Evolutionary conservation across 2,797 vertebrate genomes (phyloP).

Genomic region (Chrosomus eos): DNA sequence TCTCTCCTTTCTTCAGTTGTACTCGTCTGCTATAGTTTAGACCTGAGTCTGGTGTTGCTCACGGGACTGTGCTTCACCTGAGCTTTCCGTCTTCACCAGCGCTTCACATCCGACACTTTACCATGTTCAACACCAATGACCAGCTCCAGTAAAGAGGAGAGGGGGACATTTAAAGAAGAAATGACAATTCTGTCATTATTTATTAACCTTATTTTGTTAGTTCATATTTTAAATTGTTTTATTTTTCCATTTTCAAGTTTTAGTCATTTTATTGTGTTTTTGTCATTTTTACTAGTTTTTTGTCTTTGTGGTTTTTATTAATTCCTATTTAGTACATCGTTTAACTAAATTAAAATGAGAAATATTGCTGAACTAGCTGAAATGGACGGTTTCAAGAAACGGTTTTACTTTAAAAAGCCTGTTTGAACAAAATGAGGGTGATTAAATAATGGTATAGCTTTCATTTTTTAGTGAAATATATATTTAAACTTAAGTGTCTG

Average conservation of each 20-base stretch:
- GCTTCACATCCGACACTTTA: too few species aligned
- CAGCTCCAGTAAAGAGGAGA: not conserved
- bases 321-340: not conserved
- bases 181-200: not conserved
- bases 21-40: too few species aligned
- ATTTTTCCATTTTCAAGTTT: not conserved
- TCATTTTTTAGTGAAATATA: not conserved
- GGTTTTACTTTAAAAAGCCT: too few species aligned
- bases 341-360: not conserved
- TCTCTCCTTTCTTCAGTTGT: too few species aligned
- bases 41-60: too few species aligned
- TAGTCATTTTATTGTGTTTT: too few species aligned
- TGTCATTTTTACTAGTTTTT: not conserved
- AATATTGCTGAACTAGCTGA: not conserved
- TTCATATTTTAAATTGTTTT: not conserved
- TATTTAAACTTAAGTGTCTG: not conserved
- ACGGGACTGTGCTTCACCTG: too few species aligned
- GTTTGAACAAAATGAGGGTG: not conserved
- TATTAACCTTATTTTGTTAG: not conserved
- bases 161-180: not conserved
- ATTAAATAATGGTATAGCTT: not conserved
- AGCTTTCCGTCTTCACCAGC: too few species aligned
- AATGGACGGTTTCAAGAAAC: too few species aligned
- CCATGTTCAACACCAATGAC: not conserved
- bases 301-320: not conserved